A percentile compares a stretch with the other conserved stretches of the same genome.
Conservation (phyloP, 2,797 vertebrate species). For the Coracias cyanogaster region DNA sequence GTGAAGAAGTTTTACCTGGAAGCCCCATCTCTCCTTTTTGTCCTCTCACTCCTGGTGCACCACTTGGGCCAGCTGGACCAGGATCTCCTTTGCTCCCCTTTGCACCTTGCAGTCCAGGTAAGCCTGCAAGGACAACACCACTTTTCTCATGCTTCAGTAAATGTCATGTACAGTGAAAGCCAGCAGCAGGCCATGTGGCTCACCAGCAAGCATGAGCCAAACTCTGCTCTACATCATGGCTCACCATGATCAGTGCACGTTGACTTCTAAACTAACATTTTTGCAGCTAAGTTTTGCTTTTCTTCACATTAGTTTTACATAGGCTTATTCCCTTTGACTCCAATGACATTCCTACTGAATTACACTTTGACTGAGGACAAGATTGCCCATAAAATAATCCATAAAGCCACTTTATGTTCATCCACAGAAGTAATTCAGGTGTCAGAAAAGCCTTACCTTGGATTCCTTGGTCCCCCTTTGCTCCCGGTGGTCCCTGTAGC, state of each 20-base stretch:
- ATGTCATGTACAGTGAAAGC: rapidly evolving
- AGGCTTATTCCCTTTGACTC: slow-evolving; percentile 1
- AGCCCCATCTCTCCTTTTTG: slow-evolving; percentile 23
- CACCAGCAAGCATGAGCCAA: background rate
- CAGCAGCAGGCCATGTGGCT: background rate
- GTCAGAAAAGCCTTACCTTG: slow-evolving; percentile 58
- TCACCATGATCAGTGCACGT: rapidly evolving
- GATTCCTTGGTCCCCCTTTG: slow-evolving; percentile 56
- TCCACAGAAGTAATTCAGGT: slow-evolving; percentile 8
- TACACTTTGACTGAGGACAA: background rate
- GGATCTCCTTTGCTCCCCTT: slow-evolving; percentile 43
- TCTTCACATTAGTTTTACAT: background rate
- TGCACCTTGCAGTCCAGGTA: background rate
- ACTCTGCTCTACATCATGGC: no score
- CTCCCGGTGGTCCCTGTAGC: slow-evolving; percentile 26
- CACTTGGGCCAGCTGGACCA: slow-evolving; percentile 30
- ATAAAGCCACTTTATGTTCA: slow-evolving; percentile 41
- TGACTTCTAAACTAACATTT: background rate
- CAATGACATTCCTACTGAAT: slow-evolving; percentile 1
- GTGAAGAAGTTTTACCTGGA: slow-evolving; percentile 31
- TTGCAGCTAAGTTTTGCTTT: background rate
- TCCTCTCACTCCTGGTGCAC: slow-evolving; percentile 48
- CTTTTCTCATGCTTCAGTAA: background rate
- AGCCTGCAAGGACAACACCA: background rate
- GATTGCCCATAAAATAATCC: slow-evolving; percentile 42